Base-by-base conservation (phyloP, 2,113 vertebrate species). In the Neotragus pygmaeus region DNA sequence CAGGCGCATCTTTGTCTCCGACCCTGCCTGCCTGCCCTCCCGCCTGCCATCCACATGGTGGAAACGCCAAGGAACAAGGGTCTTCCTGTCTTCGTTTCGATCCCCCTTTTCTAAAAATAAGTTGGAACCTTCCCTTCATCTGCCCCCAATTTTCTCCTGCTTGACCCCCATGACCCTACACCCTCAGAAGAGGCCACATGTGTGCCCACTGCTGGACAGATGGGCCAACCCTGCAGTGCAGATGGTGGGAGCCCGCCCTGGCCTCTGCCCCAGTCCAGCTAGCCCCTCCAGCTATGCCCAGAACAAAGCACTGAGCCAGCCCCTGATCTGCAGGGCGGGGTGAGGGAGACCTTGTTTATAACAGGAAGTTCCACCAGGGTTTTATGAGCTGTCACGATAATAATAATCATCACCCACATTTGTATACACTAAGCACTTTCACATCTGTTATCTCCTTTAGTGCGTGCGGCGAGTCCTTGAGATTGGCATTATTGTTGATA, bases 121-220 rank as follows among this genome's bases (percentile, higher is more conserved):
- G 98, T 98, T 98, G 98, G 98, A 98, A 98, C 98, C 98, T 98
- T 99, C 98, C 98, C 99, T 98, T 99, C 99, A 99, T 99, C 99
- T 99, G 99, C 99, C 99, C 99, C 99, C 99, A 99, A 99, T 99
- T 99, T 99, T 99, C 99, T 99, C 98, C 98, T 98, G 98, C 64
- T 98, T 99, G 99, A 99, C 99, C 99, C 99, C 95, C 90, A 98
- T 0, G 99, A 99, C 99, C 99, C 98, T 98, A 98, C 97, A 99
- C 99, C 99, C 98, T 99, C 99, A 98, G 97, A 99, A 98, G 98
- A 98, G 98, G 98, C 98, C 98, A 98, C 98, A 98, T 99, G 98
- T 98, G 99, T 99, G 98, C 99, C 99, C 99, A 98, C 98, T 98
- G 98, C 97, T 6, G 96, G 99, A 98, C 98, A 99, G 98, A 98